These are phyloP conservation scores for Lasioglossum vierecki DNA, from an alignment of 2,888 invertebrate species.

Conservation along the genomic window DNA sequence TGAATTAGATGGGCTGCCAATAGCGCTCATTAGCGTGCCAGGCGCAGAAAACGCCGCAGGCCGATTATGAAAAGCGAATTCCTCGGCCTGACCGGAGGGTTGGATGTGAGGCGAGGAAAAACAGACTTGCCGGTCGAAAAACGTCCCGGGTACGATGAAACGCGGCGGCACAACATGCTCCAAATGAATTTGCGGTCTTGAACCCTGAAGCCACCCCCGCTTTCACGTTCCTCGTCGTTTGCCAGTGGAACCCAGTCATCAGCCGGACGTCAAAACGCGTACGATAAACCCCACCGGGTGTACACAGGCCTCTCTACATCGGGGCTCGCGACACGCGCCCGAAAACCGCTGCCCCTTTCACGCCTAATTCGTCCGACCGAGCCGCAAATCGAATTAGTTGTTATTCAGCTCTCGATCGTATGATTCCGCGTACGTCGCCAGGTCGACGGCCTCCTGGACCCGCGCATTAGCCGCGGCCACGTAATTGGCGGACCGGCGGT, in stretches of 20 bases:
- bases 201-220: not conserved
- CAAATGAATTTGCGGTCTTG: constrained; percentile 69
- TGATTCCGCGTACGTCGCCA: constrained; percentile 41
- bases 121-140: constrained; percentile 32
- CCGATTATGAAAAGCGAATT: constrained; percentile 69
- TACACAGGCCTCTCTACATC: not conserved
- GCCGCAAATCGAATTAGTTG: constrained; percentile 72
- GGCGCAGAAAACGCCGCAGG: constrained; percentile 66
- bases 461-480: constrained; percentile 46
- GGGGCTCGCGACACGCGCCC: constrained; percentile 45
- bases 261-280: constrained; percentile 63
- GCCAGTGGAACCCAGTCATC: constrained; percentile 31
- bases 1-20: constrained; percentile 72
- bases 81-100: not conserved
- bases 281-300: constrained; percentile 50
- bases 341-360: constrained; percentile 75
- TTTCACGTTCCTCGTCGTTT: not conserved
- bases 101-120: not conserved
- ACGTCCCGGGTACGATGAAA: constrained; percentile 24
- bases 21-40: constrained; percentile 71
- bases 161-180: constrained; percentile 38
- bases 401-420: constrained; percentile 64
- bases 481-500: constrained; percentile 44
- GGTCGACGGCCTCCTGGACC: constrained; percentile 27
- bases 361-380: constrained; percentile 66